Base-by-base conservation (phyloP, 1,140 invertebrate genomes). In the Brachionus paranguensis region DNA sequence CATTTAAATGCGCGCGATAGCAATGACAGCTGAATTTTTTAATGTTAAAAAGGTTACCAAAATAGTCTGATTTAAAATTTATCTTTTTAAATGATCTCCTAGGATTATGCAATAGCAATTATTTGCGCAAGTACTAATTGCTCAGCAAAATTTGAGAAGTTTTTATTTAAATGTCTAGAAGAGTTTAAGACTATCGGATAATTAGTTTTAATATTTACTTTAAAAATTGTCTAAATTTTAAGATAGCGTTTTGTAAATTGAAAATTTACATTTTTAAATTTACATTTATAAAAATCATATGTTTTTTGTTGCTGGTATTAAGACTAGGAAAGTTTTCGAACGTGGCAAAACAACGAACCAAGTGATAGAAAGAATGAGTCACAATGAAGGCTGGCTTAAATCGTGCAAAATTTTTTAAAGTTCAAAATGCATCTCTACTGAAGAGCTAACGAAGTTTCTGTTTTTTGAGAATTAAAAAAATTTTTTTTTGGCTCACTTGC, bases 201-300 rank as follows among this genome's bases (percentile, higher is more conserved):
- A 68, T 68, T 68, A 68, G 65, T 68, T 29, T 60, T 60, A 20
- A 20, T 60, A 60, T 60, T 60, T 60, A 60, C 53, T 60, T 60
- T 27, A n/a, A 24, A 55, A 60, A 27, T 60, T 60, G 53, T 60
- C 53, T 60, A 60, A 68, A 68, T 68, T n/a, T 68, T 33, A 68
- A 68, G 65, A 68, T 68, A 68, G 65, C 65, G 27, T 68, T 68
- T 68, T 68, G 65, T 41, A 68, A 68, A 37, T 68, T 41, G 1
- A 68, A 68, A 68, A 68, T 68, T 68, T 68, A 68, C 64, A 68
- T 68, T 68, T 68, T 33, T 33, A n/a, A n/a, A 37, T 68, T 37
- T 68, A 27, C 65, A 68, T 68, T 68, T 68, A 33, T 37, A 41
- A 33, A 14, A 41, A 68, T 68, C 65, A 68, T 68, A 68, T 33